These are phyloP conservation scores for Ardeotis arabs DNA, from an alignment of 2,113 vertebrate species.

Conservation along the genomic window DNA sequence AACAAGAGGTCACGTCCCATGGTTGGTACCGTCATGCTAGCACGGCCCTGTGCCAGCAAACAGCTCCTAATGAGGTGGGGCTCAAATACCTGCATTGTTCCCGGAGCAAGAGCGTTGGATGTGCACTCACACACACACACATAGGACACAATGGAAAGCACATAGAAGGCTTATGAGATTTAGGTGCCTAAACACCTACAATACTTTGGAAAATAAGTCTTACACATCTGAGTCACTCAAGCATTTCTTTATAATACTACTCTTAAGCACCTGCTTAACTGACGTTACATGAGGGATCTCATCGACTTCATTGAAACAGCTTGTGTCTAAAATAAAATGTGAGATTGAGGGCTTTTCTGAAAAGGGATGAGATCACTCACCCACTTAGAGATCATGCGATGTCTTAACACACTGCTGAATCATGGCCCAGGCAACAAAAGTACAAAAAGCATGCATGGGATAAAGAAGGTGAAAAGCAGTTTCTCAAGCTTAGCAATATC, in stretches of 20 bases:
- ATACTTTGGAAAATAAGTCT: background rate
- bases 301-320: background rate
- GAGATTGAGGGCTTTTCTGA: background rate
- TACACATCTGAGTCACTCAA: background rate
- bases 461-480: background rate
- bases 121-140: background rate
- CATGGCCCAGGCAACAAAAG: background rate
- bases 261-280: background rate
- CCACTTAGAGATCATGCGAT: background rate
- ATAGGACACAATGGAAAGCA: background rate
- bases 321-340: background rate
- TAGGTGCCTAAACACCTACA: background rate
- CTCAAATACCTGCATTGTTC: background rate
- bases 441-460: background rate
- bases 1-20: background rate
- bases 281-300: background rate
- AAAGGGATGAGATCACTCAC: background rate
- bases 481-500: background rate
- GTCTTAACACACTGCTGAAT: background rate
- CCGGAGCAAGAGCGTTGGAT: background rate
- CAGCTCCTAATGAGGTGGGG: background rate
- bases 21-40: background rate
- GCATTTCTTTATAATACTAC: background rate
- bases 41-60: background rate
- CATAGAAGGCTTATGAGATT: background rate